These are phyloP conservation scores for Melanophora roralis DNA, from an alignment of 2,888 invertebrate genomes.

Conservation along the genomic window DNA sequence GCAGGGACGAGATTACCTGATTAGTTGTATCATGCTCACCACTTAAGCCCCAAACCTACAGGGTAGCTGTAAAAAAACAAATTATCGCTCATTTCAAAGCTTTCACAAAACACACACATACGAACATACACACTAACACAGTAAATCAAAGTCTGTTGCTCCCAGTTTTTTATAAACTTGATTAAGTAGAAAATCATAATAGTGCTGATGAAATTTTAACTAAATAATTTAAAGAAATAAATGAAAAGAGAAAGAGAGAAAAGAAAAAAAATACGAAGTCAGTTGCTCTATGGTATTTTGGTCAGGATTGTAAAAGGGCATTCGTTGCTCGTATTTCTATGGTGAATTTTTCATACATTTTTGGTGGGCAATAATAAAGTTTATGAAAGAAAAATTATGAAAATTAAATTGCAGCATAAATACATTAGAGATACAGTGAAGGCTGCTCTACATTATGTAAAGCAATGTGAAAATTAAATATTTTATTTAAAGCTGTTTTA, in stretches of 20 bases:
- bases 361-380: not conserved
- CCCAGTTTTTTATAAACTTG: not conserved
- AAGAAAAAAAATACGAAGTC: not conserved
- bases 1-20: too few species aligned
- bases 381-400: slow-evolving; percentile 4
- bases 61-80: not conserved
- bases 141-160: not conserved
- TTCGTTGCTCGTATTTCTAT: not conserved
- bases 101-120: too few species aligned
- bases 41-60: too few species aligned
- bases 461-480: too few species aligned
- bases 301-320: not conserved
- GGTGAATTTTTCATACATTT: not conserved
- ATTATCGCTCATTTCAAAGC: not conserved
- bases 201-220: slow-evolving; percentile 21
- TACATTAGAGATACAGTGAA: not conserved
- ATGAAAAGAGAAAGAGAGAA: not conserved
- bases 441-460: too few species aligned
- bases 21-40: too few species aligned
- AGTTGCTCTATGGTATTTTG: not conserved
- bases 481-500: too few species aligned
- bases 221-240: slow-evolving; percentile 29
- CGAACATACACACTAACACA: not conserved
- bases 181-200: not conserved
- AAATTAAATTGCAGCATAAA: slow-evolving; percentile 20